Percentiles rank a stretch among this genome's conserved stretches.
These are phyloP conservation scores for Acanthacorydalis orientalis DNA, from an alignment of 2,888 invertebrate genomes.

Conservation along the genomic window DNA sequence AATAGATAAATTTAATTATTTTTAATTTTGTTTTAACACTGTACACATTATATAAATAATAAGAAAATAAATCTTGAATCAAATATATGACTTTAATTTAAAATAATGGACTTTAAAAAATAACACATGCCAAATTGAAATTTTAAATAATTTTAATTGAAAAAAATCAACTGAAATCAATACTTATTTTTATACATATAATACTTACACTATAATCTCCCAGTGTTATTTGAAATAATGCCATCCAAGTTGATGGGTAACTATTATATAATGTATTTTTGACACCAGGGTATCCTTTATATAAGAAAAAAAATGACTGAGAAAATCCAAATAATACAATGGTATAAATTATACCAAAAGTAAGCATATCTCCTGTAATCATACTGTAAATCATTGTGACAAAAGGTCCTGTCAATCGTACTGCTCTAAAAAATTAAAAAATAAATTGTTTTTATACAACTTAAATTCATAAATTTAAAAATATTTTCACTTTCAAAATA, in stretches of 20 bases:
- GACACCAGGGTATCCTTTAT: slow-evolving; percentile 74
- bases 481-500: no score
- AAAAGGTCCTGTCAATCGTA: slow-evolving; percentile 91
- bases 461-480: no score
- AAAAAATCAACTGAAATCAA: not conserved
- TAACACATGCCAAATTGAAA: not conserved
- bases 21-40: not conserved
- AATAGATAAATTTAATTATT: not conserved
- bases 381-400: slow-evolving; percentile 99
- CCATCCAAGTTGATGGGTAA: slow-evolving; percentile 91
- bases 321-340: slow-evolving; percentile 92
- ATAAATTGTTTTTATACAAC: no score
- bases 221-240: slow-evolving; percentile 90
- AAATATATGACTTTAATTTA: no score
- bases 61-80: no score
- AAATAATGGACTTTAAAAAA: no score
- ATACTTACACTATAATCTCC: slow-evolving; percentile 89
- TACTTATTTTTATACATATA: not conserved
- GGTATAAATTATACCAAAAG: slow-evolving; percentile 92
- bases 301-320: slow-evolving; percentile 88
- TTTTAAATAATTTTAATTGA: not conserved
- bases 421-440: slow-evolving; percentile 43
- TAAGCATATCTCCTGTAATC: slow-evolving; percentile 97
- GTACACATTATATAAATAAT: no score
- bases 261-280: slow-evolving; percentile 67